phyloP scores from a whole-genome alignment of 2,888 invertebrate species.

The Oscheius sp. region DNA sequence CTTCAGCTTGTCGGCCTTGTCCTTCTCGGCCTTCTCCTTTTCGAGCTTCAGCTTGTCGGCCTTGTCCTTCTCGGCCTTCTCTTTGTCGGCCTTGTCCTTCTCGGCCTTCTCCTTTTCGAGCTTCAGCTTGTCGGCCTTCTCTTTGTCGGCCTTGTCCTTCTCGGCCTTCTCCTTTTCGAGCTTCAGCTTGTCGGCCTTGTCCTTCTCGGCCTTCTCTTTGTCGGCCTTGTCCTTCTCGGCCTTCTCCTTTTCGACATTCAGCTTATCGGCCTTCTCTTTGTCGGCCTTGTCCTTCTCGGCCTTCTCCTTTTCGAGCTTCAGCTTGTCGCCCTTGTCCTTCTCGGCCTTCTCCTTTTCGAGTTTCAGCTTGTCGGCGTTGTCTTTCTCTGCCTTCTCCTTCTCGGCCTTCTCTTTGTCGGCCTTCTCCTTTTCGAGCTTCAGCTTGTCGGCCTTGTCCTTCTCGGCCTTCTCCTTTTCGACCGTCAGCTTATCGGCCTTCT shows the following conservation, averaged over 20 bases:
- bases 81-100: conserved; percentile 2
- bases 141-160: conserved; percentile 11
- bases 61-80: conserved; percentile 2
- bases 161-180: not conserved
- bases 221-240: conserved; percentile 2
- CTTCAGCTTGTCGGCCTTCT: not conserved
- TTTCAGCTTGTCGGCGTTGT: not conserved
- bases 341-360: not conserved
- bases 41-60: not conserved
- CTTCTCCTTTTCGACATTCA: not conserved
- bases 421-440: not conserved
- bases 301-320: not conserved
- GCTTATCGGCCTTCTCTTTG: conserved; percentile 7
- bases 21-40: not conserved
- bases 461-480: conserved; percentile 1
- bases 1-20: not conserved
- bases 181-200: not conserved
- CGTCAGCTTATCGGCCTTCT: not conserved
- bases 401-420: conserved; percentile 5
- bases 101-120: not conserved
- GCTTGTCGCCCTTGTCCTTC: conserved; percentile 6
- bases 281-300: not conserved
- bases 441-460: conserved; percentile 6
- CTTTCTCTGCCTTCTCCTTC: conserved; percentile 1
- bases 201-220: not conserved